phyloP scores from a whole-genome alignment of 2,888 invertebrate species.

The Himalopsyche kuldschensis region DNA sequence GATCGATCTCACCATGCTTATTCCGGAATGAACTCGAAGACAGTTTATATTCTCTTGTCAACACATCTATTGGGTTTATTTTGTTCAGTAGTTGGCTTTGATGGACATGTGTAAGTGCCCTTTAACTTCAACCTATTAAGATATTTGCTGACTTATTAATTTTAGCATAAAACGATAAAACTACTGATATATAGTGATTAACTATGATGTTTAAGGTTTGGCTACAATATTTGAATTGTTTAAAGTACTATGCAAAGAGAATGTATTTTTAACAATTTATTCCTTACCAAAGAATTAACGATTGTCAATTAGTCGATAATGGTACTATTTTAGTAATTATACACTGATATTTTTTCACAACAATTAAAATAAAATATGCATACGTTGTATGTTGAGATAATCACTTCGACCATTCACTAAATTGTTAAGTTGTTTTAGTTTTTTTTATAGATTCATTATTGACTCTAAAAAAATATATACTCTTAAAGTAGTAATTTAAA shows the following conservation, averaged over 20 bases:
- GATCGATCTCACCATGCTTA: conserved; percentile 18
- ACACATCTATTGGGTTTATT: conserved; percentile 14
- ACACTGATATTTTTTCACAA: too few relatives aligned
- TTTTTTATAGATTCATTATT: neutral
- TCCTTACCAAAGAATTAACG: too few relatives aligned
- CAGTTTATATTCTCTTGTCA: conserved; percentile 3
- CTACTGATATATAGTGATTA: too few relatives aligned
- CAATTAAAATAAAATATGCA: neutral
- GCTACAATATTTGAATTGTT: too few relatives aligned
- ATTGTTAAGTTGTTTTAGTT: neutral
- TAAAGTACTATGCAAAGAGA: too few relatives aligned
- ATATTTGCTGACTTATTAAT: neutral
- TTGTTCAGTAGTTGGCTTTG: conserved; percentile 9
- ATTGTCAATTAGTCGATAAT: too few relatives aligned
- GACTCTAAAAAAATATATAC: neutral
- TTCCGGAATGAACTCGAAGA: neutral
- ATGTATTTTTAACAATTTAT: too few relatives aligned
- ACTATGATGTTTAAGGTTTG: too few relatives aligned
- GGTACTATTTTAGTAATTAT: too few relatives aligned
- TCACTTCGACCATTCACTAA: neutral
- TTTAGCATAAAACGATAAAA: too few relatives aligned
- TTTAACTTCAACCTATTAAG: neutral
- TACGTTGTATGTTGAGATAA: neutral
- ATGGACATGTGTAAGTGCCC: neutral
- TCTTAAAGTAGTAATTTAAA: neutral